phyloP scores from a whole-genome alignment of 2,797 vertebrate genomes.

The Gymnothorax reevesii region DNA sequence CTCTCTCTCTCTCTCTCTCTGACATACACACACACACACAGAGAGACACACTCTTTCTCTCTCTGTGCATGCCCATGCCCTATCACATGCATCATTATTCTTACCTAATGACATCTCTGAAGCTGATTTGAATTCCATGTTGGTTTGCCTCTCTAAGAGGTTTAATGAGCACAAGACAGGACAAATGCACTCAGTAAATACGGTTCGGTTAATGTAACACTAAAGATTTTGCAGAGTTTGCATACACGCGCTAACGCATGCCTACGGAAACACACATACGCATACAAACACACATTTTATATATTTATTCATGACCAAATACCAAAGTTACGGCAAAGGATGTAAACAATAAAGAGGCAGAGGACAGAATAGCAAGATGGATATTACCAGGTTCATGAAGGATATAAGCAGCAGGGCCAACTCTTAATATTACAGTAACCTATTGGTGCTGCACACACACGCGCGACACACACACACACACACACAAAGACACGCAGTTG shows the following conservation, averaged over 20 bases:
- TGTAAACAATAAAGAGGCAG: no score
- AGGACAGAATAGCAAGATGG: no score
- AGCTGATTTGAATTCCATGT: no score
- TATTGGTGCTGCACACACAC: not conserved
- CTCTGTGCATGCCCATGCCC: not conserved
- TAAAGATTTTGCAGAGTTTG: no score
- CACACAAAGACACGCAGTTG: not conserved
- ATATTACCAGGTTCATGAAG: no score
- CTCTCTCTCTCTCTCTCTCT: slow-evolving; percentile 3
- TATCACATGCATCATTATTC: no score
- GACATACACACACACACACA: not conserved
- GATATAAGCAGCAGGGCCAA: no score
- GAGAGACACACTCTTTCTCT: slow-evolving; percentile 15
- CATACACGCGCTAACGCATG: not conserved
- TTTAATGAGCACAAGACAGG: not conserved
- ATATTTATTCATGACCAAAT: no score
- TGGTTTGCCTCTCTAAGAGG: not conserved
- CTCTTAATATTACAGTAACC: no score
- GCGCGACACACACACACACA: not conserved
- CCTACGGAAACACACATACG: slow-evolving; percentile 43
- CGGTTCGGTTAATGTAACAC: not conserved
- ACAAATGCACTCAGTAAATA: not conserved
- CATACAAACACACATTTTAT: not conserved
- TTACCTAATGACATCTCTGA: no score
- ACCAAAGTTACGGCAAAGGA: no score